phyloP scores from a whole-genome alignment of 1,140 invertebrate genomes.

The Pachypeltis micranthus region DNA sequence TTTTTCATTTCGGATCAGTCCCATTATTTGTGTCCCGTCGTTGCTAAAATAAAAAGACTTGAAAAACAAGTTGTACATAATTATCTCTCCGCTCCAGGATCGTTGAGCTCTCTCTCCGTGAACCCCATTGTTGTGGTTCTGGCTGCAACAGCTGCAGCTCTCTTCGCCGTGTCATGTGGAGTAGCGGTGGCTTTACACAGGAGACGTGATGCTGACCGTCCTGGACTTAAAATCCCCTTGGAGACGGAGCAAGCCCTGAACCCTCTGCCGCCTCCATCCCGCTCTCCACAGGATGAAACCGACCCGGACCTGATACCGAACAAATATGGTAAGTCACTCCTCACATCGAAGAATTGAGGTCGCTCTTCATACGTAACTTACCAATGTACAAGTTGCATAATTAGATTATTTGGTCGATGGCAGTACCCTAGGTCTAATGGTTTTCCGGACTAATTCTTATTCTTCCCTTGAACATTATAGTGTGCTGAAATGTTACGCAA shows the following conservation, averaged over 20 bases:
- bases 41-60: too few species aligned
- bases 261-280: slow-evolving; percentile 24
- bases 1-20: too few species aligned
- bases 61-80: too few species aligned
- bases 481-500: too few species aligned
- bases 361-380: neutral
- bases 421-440: neutral
- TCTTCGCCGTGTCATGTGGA: slow-evolving; percentile 56
- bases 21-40: too few species aligned
- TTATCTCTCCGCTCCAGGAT: too few species aligned
- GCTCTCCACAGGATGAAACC: slow-evolving; percentile 39
- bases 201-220: slow-evolving; percentile 33
- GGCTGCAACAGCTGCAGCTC: slow-evolving; percentile 52
- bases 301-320: slow-evolving; percentile 75
- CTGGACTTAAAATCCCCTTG: slow-evolving; percentile 11
- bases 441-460: neutral
- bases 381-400: too few species aligned
- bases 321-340: slow-evolving; percentile 56
- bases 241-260: slow-evolving; percentile 29
- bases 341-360: too few species aligned
- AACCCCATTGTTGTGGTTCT: slow-evolving; percentile 58
- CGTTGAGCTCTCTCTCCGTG: slow-evolving; percentile 40
- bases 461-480: too few species aligned
- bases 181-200: slow-evolving; percentile 53
- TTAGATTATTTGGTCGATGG: too few species aligned